A percentile compares a stretch with the other conserved stretches of the same genome.
Evolutionary conservation across 2,888 invertebrate species (phyloP).

Genomic region (Vannuccia rotundouncinata): DNA sequence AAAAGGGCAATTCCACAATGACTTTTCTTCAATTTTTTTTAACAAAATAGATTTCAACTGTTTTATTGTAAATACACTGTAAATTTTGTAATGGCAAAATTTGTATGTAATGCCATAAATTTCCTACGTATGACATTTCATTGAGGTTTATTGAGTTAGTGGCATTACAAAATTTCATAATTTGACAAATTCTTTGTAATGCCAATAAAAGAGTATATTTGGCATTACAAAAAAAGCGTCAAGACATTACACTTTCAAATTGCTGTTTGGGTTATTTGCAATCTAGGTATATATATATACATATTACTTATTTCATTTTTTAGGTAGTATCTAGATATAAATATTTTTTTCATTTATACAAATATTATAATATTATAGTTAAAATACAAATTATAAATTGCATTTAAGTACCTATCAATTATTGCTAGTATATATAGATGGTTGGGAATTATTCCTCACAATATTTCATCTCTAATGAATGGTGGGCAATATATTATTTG

Average conservation of each 20-base stretch:
- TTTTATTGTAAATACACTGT: no score
- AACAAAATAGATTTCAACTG: no score
- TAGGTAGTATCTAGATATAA: background rate
- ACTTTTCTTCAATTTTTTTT: no score
- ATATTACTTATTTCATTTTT: background rate
- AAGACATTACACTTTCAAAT: background rate
- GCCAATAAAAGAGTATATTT: background rate
- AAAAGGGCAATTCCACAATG: no score
- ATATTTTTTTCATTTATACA: background rate
- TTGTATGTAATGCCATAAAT: background rate
- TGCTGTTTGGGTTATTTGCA: background rate
- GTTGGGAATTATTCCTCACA: background rate
- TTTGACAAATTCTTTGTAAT: background rate
- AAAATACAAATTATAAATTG: background rate
- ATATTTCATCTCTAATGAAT: background rate
- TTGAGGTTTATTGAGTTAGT: background rate
- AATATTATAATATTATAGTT: background rate
- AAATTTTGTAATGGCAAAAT: background rate
- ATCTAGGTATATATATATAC: background rate
- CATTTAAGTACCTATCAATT: background rate
- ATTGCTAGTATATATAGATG: background rate
- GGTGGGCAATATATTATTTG: background rate
- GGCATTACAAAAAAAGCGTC: no score
- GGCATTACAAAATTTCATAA: background rate
- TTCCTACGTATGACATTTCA: background rate